These are phyloP conservation scores for Ammospiza caudacuta DNA, from an alignment of 2,113 vertebrate species.

Conservation along the genomic window DNA sequence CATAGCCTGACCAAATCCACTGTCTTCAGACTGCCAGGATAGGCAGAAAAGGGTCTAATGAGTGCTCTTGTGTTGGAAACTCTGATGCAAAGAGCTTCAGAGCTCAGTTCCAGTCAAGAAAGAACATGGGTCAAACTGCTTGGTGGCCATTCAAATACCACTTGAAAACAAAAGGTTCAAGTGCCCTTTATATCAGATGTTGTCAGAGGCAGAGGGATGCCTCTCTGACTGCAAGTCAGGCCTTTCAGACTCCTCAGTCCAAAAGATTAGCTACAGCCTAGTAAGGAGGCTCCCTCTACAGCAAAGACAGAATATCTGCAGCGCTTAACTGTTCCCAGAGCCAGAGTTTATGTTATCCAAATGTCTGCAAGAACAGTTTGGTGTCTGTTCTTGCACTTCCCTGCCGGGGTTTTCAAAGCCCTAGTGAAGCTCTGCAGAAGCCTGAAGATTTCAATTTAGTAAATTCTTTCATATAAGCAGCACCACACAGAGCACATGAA, in stretches of 20 bases:
- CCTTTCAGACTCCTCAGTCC: background rate
- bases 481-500: background rate
- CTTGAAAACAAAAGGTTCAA: background rate
- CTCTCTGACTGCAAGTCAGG: background rate
- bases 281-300: constrained; percentile 2
- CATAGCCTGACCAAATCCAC: background rate
- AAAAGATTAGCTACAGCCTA: background rate
- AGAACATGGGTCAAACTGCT: background rate
- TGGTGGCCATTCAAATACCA: background rate
- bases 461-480: background rate
- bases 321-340: background rate
- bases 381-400: background rate
- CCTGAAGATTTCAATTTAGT: background rate
- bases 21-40: background rate
- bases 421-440: background rate
- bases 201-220: background rate
- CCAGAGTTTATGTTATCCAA: background rate
- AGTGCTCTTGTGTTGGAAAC: background rate
- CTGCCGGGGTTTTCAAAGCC: background rate
- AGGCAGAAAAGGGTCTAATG: background rate
- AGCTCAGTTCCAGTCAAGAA: background rate
- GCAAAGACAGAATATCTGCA: background rate
- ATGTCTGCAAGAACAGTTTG: background rate
- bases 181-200: background rate
- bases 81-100: background rate